Conservation (phyloP, 2,888 invertebrate species). For the Trachelus iudaicus region DNA sequence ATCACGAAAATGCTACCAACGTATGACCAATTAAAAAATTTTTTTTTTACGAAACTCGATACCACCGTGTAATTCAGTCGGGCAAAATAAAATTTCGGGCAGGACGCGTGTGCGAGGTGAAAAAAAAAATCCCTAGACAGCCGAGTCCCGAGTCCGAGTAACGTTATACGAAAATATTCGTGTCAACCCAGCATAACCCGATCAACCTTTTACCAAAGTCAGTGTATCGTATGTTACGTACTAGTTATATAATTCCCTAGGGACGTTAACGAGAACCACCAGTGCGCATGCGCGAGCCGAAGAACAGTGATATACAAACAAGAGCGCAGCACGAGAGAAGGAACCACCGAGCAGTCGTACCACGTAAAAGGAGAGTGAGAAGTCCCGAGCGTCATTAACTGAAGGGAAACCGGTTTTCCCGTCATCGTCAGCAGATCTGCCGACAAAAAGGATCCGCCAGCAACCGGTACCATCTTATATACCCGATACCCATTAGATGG, state of each 20-base stretch:
- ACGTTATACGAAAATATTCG: not conserved
- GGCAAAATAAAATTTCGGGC: not conserved
- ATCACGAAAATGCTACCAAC: not conserved
- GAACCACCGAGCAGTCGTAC: not conserved
- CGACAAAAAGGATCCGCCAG: not conserved
- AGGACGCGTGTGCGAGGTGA: not conserved
- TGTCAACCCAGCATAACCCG: not conserved
- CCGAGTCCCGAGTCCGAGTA: not conserved
- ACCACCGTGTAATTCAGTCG: not conserved
- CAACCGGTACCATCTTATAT: not conserved
- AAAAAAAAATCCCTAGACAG: not conserved
- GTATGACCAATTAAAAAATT: too few species aligned
- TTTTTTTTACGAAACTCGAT: not conserved
- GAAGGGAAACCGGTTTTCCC: not conserved
- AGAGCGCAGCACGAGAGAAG: not conserved
- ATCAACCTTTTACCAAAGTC: not conserved
- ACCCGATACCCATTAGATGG: not conserved
- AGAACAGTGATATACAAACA: not conserved
- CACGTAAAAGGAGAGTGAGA: not conserved
- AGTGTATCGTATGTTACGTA: not conserved
- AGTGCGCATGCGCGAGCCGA: not conserved
- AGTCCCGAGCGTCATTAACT: not conserved
- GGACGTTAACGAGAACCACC: not conserved
- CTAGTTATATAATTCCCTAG: not conserved
- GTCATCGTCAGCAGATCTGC: slow-evolving; percentile 1